A percentile compares a stretch with the other conserved stretches of the same genome.
Evolutionary conservation across 2,888 invertebrate species (phyloP).

Genomic region (Agriopis leucophaearia): DNA sequence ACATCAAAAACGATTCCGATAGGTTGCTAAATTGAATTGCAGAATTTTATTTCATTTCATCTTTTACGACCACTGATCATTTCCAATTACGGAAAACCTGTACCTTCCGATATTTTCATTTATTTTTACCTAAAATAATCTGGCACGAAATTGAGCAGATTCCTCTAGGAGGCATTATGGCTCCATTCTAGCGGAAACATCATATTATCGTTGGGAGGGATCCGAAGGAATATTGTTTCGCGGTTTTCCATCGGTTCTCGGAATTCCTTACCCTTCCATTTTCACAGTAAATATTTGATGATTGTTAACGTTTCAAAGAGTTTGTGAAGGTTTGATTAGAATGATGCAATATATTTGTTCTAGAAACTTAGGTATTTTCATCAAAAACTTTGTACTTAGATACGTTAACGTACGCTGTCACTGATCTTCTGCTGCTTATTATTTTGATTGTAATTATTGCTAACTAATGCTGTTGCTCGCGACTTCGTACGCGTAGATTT

Average conservation of each 20-base stretch:
- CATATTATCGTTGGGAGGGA: conserved; percentile 68
- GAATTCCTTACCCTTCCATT: conserved; percentile 51
- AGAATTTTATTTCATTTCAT: conserved; percentile 12
- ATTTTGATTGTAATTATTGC: background rate
- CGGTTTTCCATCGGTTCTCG: conserved; percentile 67
- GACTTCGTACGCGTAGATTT: no score
- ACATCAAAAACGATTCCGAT: conserved; percentile 8
- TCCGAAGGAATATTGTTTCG: conserved; percentile 71
- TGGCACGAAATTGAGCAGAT: conserved; percentile 58
- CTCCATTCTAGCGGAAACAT: conserved; percentile 69
- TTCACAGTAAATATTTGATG: conserved; percentile 54
- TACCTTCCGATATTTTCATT: conserved; percentile 46
- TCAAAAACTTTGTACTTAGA: background rate
- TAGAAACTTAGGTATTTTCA: conserved; percentile 1
- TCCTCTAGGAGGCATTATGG: conserved; percentile 64
- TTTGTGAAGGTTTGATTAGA: conserved; percentile 43
- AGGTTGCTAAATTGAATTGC: conserved; percentile 11
- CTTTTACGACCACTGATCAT: conserved; percentile 21
- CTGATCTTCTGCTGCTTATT: background rate
- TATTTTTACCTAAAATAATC: conserved; percentile 60
- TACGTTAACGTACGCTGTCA: background rate
- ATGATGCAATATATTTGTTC: conserved; percentile 22
- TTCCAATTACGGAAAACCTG: conserved; percentile 36
- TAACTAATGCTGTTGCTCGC: background rate
- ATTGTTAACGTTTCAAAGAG: conserved; percentile 52